Evolutionary conservation across 2,113 vertebrate species (phyloP).

Genomic region (Zosterops hypoxanthus): DNA sequence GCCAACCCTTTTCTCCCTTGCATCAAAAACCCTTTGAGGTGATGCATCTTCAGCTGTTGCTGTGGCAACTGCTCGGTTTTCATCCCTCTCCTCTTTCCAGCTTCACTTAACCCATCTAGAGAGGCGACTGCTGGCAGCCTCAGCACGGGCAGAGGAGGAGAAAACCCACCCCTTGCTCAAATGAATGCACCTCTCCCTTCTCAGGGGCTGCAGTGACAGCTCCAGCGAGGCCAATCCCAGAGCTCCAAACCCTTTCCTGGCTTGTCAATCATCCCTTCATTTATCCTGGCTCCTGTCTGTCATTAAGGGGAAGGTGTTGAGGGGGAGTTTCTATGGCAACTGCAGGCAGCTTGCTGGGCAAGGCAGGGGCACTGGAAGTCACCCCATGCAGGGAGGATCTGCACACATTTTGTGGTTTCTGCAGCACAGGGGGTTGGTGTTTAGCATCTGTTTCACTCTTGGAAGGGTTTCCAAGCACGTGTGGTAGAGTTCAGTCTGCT

Average conservation of each 20-base stretch:
- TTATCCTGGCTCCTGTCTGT: conserved; percentile 60
- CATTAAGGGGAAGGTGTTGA: conserved; percentile 1
- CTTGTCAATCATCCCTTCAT: neutral
- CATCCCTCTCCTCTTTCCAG: neutral
- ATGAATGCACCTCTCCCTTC: neutral
- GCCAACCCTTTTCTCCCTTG: neutral
- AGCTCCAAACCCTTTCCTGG: neutral
- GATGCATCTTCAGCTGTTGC: conserved; percentile 30
- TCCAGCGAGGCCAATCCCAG: neutral
- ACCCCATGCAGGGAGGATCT: neutral
- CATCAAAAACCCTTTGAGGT: neutral
- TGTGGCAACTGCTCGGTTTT: conserved; percentile 15
- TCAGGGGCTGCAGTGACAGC: neutral
- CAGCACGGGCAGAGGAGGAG: neutral
- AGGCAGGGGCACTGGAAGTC: neutral
- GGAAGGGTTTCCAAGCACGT: neutral
- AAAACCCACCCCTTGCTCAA: neutral
- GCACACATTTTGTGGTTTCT: neutral
- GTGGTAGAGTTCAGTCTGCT: neutral
- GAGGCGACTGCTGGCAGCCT: neutral
- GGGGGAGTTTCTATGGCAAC: conserved; percentile 55
- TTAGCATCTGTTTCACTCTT: neutral
- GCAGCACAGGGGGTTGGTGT: neutral
- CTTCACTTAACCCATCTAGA: neutral
- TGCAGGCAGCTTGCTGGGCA: neutral